phyloP scores from a whole-genome alignment of 2,888 invertebrate species.

The Geotrupes spiniger region DNA sequence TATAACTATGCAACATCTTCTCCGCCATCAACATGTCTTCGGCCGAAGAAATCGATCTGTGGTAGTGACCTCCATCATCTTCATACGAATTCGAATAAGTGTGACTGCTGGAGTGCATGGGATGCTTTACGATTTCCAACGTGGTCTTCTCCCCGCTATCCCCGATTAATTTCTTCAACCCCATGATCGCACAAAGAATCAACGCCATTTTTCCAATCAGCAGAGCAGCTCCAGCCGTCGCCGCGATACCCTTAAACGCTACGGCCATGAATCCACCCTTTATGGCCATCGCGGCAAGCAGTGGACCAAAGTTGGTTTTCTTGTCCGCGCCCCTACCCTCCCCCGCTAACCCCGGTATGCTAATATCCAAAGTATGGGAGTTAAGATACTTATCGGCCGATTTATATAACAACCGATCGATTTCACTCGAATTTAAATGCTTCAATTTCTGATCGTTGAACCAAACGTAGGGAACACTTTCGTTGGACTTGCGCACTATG shows the following conservation, averaged over 20 bases:
- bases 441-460: slow-evolving; percentile 46
- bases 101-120: slow-evolving; percentile 75
- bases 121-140: slow-evolving; percentile 82
- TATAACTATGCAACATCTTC: slow-evolving; percentile 8
- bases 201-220: slow-evolving; percentile 76
- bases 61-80: slow-evolving; percentile 29
- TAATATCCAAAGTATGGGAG: slow-evolving; percentile 54
- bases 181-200: slow-evolving; percentile 74
- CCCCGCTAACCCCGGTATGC: slow-evolving; percentile 42
- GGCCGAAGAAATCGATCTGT: slow-evolving; percentile 15
- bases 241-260: slow-evolving; percentile 71
- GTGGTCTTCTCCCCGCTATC: slow-evolving; percentile 72
- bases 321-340: slow-evolving; percentile 63
- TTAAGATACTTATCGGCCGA: slow-evolving; percentile 59
- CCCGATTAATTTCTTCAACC: slow-evolving; percentile 73
- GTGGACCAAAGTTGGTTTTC: slow-evolving; percentile 65
- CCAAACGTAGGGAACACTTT: slow-evolving; percentile 3
- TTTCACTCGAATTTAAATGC: slow-evolving; percentile 52
- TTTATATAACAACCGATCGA: slow-evolving; percentile 59
- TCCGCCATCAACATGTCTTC: slow-evolving; percentile 15
- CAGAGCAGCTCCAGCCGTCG: slow-evolving; percentile 77
- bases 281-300: slow-evolving; percentile 66
- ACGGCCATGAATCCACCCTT: slow-evolving; percentile 72
- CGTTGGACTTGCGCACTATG: slow-evolving; percentile 13
- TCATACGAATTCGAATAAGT: slow-evolving; percentile 67